Evolutionary conservation across 2,797 vertebrate genomes (phyloP).

Genomic region (Ctenopoma kingsleyae): DNA sequence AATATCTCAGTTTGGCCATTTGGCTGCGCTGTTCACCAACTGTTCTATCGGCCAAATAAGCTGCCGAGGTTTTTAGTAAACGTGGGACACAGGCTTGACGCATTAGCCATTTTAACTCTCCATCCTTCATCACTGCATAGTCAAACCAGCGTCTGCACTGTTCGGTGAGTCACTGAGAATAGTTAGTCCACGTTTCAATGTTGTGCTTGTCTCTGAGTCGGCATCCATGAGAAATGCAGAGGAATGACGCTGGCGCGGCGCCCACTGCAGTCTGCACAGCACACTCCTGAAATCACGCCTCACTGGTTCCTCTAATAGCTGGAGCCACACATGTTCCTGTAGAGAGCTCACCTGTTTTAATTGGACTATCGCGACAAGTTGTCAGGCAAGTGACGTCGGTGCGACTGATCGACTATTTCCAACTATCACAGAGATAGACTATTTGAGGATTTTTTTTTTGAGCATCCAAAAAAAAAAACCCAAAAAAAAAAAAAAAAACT

Average conservation of each 20-base stretch:
- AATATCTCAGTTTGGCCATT: slow-evolving; percentile 5
- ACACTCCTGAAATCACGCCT: slow-evolving; percentile 47
- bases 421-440: neutral
- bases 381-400: slow-evolving; percentile 40
- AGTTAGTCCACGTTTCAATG: neutral
- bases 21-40: slow-evolving; percentile 54
- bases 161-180: neutral
- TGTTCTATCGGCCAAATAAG: neutral
- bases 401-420: slow-evolving; percentile 3
- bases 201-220: slow-evolving; percentile 9
- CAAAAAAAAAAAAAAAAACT: neutral
- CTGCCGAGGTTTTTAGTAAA: slow-evolving; percentile 39
- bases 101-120: slow-evolving; percentile 11
- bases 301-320: slow-evolving; percentile 54
- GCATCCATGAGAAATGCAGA: slow-evolving; percentile 45
- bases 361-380: slow-evolving; percentile 63
- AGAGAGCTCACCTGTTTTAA: slow-evolving; percentile 63
- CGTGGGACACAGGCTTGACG: slow-evolving; percentile 22
- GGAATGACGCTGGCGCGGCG: slow-evolving; percentile 49
- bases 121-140: neutral
- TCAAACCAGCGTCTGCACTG: too few relatives aligned
- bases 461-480: too few relatives aligned
- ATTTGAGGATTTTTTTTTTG: slow-evolving; percentile 1
- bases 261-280: slow-evolving; percentile 56
- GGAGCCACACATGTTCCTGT: slow-evolving; percentile 15